These are phyloP conservation scores for Anagyrus pseudococci DNA, from an alignment of 2,888 invertebrate genomes.

Conservation along the genomic window DNA sequence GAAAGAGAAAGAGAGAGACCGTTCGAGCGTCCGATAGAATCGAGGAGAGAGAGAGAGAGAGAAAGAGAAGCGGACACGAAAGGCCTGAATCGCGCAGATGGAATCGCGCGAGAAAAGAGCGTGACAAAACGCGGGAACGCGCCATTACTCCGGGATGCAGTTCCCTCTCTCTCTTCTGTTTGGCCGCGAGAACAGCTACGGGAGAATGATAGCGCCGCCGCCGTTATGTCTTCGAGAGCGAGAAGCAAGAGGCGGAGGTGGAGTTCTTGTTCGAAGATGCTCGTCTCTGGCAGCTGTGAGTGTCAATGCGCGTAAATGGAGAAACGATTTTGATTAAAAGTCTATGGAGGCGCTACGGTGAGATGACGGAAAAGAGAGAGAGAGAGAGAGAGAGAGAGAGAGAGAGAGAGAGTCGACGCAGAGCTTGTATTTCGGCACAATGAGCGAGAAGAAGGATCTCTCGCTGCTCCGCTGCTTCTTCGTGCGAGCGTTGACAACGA, in stretches of 20 bases:
- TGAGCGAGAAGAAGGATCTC: no score
- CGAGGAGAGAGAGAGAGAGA: slow-evolving; percentile 10
- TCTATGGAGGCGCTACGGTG: no score
- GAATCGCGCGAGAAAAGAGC: slow-evolving; percentile 36
- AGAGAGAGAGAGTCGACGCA: background rate
- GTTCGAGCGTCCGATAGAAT: slow-evolving; percentile 24
- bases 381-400: background rate
- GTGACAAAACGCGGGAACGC: slow-evolving; percentile 40
- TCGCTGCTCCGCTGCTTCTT: no score
- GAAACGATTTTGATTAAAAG: slow-evolving; percentile 58
- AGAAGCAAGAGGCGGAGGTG: background rate
- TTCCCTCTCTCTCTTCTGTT: slow-evolving; percentile 51
- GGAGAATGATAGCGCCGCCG: background rate
- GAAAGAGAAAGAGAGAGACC: slow-evolving; percentile 15
- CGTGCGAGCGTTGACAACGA: no score
- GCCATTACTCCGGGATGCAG: no score
- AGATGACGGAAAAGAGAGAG: slow-evolving; percentile 25
- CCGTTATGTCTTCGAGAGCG: background rate
- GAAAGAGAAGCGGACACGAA: slow-evolving; percentile 11
- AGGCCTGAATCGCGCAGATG: slow-evolving; percentile 14
- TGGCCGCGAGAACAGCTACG: background rate
- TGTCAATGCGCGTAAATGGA: slow-evolving; percentile 57
- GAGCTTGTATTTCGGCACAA: no score
- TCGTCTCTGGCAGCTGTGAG: no score
- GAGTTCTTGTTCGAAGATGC: background rate